Evolutionary conservation across 1,140 invertebrate genomes (phyloP).

Genomic region (Drosophila varians): DNA sequence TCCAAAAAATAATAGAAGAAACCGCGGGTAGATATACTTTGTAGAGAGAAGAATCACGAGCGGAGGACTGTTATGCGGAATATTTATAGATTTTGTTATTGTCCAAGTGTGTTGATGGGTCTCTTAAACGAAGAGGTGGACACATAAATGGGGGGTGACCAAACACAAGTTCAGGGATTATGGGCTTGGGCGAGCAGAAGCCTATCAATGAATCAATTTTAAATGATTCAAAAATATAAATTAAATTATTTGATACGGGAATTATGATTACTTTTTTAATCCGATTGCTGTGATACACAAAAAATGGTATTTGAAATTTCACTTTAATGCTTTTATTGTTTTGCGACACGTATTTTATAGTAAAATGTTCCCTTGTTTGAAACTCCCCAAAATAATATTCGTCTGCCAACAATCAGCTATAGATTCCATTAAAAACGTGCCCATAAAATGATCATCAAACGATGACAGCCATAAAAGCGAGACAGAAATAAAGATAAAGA

Average conservation of each 20-base stretch:
- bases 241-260: too few relatives aligned
- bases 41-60: background rate
- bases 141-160: background rate
- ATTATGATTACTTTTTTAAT: too few relatives aligned
- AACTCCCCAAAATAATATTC: background rate
- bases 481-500: conserved; percentile 12
- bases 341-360: background rate
- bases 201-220: conserved; percentile 42
- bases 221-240: conserved; percentile 3
- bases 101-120: conserved; percentile 52
- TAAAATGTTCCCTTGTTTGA: background rate
- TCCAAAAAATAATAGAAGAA: conserved; percentile 31
- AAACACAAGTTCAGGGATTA: conserved; percentile 44
- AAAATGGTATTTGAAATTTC: too few relatives aligned
- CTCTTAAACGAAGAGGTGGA: background rate
- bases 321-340: background rate
- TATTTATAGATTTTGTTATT: conserved; percentile 75
- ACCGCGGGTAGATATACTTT: conserved; percentile 19
- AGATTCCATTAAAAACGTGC: conserved; percentile 32
- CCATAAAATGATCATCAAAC: conserved; percentile 39
- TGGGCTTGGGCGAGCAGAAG: conserved; percentile 23
- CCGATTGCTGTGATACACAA: too few relatives aligned
- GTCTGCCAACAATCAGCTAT: conserved; percentile 1
- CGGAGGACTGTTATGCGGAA: conserved; percentile 25
- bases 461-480: conserved; percentile 33